Evolutionary conservation across 37 sponge, comb jelly and placozoan genomes (phyloP).

Genomic region (Mnemiopsis leidyi): DNA sequence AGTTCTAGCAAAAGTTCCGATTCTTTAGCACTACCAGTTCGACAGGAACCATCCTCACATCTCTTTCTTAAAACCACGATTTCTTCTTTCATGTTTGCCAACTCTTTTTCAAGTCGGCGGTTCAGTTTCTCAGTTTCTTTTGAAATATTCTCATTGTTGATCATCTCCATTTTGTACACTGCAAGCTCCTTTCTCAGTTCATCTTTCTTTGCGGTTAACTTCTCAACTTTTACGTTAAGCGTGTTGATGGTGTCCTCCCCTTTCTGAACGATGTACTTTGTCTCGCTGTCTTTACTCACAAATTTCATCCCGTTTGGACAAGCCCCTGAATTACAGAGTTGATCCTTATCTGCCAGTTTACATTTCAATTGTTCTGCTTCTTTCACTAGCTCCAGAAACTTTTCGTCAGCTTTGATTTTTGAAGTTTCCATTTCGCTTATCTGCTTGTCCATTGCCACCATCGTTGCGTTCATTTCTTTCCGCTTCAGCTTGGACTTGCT

Average conservation of each 20-base stretch:
- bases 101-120: neutral
- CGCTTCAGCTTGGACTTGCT: neutral
- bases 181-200: slow-evolving; percentile 32
- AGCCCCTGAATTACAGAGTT: neutral
- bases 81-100: neutral
- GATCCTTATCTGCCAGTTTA: neutral
- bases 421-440: neutral
- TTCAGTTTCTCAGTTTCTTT: neutral
- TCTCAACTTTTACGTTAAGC: neutral
- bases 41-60: slow-evolving; percentile 29
- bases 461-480: neutral
- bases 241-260: neutral
- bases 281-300: neutral
- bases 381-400: neutral
- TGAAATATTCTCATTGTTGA: neutral
- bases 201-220: slow-evolving; percentile 7
- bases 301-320: neutral
- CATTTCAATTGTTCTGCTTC: neutral
- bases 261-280: neutral
- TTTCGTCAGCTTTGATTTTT: neutral
- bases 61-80: neutral
- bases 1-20: neutral
- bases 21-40: neutral
- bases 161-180: slow-evolving; percentile 27
- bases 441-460: neutral